Base-by-base conservation (phyloP, 2,113 vertebrate species). In the Larimichthys polyactis region DNA sequence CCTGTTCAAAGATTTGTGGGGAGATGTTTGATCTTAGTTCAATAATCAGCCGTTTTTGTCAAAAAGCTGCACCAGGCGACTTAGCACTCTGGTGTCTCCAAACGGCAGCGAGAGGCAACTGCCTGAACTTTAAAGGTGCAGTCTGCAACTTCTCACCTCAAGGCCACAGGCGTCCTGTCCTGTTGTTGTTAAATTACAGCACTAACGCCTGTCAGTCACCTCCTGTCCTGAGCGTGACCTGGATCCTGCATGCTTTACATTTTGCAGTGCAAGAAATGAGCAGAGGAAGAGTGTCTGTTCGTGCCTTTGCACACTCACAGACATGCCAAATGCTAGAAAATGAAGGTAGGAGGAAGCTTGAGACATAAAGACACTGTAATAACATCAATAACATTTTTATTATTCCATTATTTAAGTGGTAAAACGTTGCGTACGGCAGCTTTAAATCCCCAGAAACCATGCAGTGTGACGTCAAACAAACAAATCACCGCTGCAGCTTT, bases 21-120 rank as follows among this genome's bases (percentile, higher is more conserved):
- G 78, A 90, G 91, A 90, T 91, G 91, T 94, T 94, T 94, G 93
- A 94, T 94, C 93, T 92, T 54, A 51, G 87, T 88, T 92, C 89
- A 91, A 91, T 89, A 92, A 94, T 93, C 91, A 90, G 87, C 12
- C 80, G 36, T 75, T 89, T 87, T 70, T 71, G 82, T 84, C 79
- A 71, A 83, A 83, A 82, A 65, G 82, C 87, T 72, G 75, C 81
- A 58, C 29, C 67, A 48, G 74, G 79, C 79, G 81, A 81, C 89
- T 81, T 51, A 32, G 85, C 78, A 14, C 89, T 89, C 87, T 54
- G 79, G 82, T 89, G 91, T 90, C 87, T 88, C 90, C 88, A 88
- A 48, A 84, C 46, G 89, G 90, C 83, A 19, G 76, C 29, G 40
- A 67, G 82, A 69, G 19, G 82, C 73, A 88, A 90, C 85, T 82